These are phyloP conservation scores for Falco cherrug DNA, from an alignment of 2,797 vertebrate genomes.

Conservation along the genomic window DNA sequence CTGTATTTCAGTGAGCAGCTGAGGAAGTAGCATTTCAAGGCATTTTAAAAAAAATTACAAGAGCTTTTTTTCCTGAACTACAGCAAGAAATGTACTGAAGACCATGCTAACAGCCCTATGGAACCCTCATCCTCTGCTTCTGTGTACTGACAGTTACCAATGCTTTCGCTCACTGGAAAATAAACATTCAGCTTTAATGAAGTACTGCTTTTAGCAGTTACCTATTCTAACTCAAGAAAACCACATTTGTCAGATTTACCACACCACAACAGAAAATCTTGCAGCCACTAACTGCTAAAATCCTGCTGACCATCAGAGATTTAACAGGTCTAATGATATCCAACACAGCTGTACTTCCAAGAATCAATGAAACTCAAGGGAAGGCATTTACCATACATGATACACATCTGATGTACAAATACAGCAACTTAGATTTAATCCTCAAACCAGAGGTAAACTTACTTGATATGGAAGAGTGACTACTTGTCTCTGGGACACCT, in stretches of 20 bases:
- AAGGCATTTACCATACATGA: background rate
- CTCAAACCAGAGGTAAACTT: constrained; percentile 70
- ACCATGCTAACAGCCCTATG: background rate
- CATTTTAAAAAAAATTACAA: background rate
- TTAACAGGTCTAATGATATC: background rate
- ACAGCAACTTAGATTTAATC: background rate
- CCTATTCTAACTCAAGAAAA: background rate
- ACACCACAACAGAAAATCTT: background rate
- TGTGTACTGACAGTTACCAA: constrained; percentile 5
- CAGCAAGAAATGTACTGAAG: background rate
- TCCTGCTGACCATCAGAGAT: background rate
- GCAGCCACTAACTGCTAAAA: background rate
- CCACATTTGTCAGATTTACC: background rate
- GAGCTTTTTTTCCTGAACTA: background rate
- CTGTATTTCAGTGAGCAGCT: background rate
- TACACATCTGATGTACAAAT: background rate
- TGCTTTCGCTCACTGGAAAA: background rate
- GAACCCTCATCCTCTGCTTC: background rate
- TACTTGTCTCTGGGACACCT: constrained; percentile 90
- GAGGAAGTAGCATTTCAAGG: background rate
- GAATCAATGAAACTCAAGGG: background rate
- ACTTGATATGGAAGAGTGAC: constrained; percentile 96
- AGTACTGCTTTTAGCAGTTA: background rate
- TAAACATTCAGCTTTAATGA: background rate
- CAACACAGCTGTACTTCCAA: background rate